These are phyloP conservation scores for Drosophila fuyamai DNA, from an alignment of 1,140 invertebrate species.

Conservation along the genomic window DNA sequence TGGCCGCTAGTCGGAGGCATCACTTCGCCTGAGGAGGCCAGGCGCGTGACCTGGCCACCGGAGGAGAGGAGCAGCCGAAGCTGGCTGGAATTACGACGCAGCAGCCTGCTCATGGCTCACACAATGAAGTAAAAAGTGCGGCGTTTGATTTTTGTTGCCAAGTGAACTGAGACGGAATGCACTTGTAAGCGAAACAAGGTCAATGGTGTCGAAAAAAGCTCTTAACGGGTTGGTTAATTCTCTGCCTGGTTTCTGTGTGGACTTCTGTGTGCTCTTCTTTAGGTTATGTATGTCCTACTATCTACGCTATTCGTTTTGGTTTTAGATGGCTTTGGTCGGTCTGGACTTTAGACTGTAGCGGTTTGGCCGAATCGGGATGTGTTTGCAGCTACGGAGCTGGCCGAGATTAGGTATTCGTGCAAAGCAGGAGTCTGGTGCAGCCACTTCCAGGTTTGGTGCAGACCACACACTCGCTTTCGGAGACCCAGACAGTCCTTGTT, in stretches of 20 bases:
- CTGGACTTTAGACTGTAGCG: conserved; percentile 73
- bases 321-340: conserved; percentile 54
- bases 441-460: conserved; percentile 97
- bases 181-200: conserved; percentile 75
- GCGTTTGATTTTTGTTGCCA: conserved; percentile 13
- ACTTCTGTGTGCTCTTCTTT: conserved; percentile 22
- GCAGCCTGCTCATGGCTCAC: conserved; percentile 54
- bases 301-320: conserved; percentile 67
- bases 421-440: conserved; percentile 94
- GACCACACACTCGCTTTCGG: conserved; percentile 91
- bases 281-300: conserved; percentile 67
- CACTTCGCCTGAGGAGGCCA: conserved; percentile 26
- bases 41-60: conserved; percentile 58
- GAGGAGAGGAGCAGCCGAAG: conserved; percentile 59
- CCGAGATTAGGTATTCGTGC: conserved; percentile 93
- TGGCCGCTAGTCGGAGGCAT: conserved; percentile 16
- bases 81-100: conserved; percentile 73
- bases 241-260: conserved; percentile 28
- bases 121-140: conserved; percentile 45
- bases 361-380: conserved; percentile 72
- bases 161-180: conserved; percentile 40
- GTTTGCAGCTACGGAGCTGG: conserved; percentile 90
- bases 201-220: conserved; percentile 52
- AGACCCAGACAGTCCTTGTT: conserved; percentile 93
- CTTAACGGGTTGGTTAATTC: conserved; percentile 27